phyloP scores from a whole-genome alignment of 2,113 vertebrate genomes.

The Chamaea fasciata region DNA sequence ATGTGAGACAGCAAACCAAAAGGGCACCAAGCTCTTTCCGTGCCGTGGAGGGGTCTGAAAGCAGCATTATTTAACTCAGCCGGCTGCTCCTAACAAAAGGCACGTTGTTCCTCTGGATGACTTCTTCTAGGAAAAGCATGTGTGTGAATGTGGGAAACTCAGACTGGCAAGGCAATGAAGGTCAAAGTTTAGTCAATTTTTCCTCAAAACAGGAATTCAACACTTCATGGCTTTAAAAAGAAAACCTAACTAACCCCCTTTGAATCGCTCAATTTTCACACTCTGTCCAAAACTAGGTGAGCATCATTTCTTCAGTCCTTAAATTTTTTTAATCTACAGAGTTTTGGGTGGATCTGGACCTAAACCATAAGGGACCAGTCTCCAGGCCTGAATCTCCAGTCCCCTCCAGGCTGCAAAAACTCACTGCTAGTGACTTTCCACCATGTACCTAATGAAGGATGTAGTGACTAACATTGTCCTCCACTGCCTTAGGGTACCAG shows the following conservation, averaged over 20 bases:
- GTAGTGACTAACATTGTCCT: not conserved
- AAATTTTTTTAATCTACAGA: not conserved
- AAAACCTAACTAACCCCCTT: not conserved
- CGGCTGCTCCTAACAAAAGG: conserved; percentile 19
- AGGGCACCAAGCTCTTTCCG: not conserved
- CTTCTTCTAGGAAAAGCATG: conserved; percentile 44
- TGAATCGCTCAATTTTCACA: not conserved
- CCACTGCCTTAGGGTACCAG: not conserved
- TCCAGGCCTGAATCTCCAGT: not conserved
- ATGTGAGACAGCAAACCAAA: not conserved
- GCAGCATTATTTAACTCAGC: not conserved
- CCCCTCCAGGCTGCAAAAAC: not conserved
- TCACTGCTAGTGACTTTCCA: not conserved
- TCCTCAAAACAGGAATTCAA: not conserved
- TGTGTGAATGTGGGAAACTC: not conserved
- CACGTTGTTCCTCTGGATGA: conserved; percentile 33
- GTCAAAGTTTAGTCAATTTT: conserved; percentile 45
- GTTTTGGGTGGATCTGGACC: not conserved
- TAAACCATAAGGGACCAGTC: not conserved
- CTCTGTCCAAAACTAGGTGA: not conserved
- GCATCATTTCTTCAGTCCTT: not conserved
- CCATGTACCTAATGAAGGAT: fast-evolving
- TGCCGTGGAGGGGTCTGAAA: not conserved
- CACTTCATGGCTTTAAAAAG: not conserved
- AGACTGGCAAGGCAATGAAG: not conserved